A percentile compares a stretch with the other conserved stretches of the same genome.
phyloP scores from a whole-genome alignment of 2,113 vertebrate genomes.

The Megalops atlanticus region DNA sequence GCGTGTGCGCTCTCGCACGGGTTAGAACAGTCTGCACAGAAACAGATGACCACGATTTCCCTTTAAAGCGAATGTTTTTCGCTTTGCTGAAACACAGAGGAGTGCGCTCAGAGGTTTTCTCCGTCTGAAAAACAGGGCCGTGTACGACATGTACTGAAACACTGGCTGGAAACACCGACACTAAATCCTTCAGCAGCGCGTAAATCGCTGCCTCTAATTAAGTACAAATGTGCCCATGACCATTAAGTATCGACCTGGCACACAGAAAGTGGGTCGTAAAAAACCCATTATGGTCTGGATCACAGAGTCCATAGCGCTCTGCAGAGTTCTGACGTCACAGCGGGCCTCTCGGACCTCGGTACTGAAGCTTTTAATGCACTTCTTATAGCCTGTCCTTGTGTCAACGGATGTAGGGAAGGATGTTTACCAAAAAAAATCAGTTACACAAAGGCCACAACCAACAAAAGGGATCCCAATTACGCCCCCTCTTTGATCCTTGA shows the following conservation, averaged over 20 bases:
- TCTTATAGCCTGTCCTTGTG: not conserved
- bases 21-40: too few species aligned
- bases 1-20: too few species aligned
- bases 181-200: not conserved
- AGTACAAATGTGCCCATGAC: not conserved
- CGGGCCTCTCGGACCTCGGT: not conserved
- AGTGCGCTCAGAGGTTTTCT: too few species aligned
- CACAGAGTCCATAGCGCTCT: not conserved
- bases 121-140: not conserved
- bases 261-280: not conserved
- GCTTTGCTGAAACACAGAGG: too few species aligned
- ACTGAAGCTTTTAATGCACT: not conserved
- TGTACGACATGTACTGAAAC: not conserved
- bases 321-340: not conserved
- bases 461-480: too few species aligned
- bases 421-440: too few species aligned
- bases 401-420: not conserved
- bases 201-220: not conserved
- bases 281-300: slow-evolving; percentile 17
- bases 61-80: too few species aligned
- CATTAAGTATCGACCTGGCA: not conserved
- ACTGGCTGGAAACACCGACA: not conserved
- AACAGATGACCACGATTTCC: too few species aligned
- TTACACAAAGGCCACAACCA: too few species aligned
- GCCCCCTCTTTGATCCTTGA: too few species aligned